These are phyloP conservation scores for Aspidiotus destructor DNA, from an alignment of 2,888 invertebrate species.

Conservation along the genomic window DNA sequence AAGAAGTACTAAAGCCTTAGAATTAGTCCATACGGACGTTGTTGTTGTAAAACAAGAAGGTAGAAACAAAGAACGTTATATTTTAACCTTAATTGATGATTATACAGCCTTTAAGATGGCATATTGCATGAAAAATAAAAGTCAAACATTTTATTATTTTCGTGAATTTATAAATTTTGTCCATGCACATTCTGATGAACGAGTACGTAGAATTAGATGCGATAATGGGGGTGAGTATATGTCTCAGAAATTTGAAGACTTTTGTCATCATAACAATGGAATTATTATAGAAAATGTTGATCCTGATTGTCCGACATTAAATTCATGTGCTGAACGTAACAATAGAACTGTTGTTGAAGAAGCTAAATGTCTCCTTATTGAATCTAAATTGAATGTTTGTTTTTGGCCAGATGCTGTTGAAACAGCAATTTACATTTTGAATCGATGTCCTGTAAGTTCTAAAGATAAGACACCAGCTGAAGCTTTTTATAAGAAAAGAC, in stretches of 20 bases:
- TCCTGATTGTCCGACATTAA: neutral
- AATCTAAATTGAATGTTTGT: neutral
- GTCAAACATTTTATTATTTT: neutral
- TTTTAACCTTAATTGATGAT: neutral
- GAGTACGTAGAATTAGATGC: neutral
- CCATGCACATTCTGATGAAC: neutral
- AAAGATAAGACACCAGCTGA: neutral
- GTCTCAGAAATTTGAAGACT: neutral
- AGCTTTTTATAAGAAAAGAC: neutral
- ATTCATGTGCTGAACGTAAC: neutral
- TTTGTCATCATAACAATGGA: neutral
- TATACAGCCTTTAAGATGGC: neutral
- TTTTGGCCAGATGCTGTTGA: neutral
- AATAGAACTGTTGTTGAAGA: neutral
- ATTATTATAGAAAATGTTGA: neutral
- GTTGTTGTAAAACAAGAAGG: neutral
- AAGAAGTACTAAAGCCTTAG: neutral
- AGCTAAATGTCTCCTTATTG: neutral
- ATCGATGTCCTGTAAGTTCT: neutral
- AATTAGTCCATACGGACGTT: neutral
- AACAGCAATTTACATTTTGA: neutral
- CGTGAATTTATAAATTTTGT: neutral
- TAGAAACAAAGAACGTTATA: neutral
- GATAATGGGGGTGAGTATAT: neutral
- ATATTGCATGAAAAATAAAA: neutral